phyloP scores from a whole-genome alignment of 2,888 invertebrate genomes.

The Sisyra nigra region DNA sequence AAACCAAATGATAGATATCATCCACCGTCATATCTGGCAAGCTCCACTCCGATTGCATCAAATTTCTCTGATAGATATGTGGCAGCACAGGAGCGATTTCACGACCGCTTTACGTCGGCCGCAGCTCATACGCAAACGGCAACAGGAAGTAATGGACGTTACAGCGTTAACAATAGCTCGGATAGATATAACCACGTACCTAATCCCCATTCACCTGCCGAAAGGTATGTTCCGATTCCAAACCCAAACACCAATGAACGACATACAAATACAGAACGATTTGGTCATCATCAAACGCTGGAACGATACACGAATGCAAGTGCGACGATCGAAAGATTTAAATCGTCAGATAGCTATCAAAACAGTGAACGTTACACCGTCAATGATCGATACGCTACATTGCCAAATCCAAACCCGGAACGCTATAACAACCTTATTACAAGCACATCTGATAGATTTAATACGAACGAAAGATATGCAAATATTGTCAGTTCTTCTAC shows the following conservation, averaged over 20 bases:
- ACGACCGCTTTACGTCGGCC: neutral
- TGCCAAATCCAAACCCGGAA: slow-evolving; percentile 7
- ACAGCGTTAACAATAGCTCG: neutral
- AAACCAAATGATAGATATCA: too few species aligned
- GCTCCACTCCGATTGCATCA: slow-evolving; percentile 22
- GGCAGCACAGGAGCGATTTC: neutral
- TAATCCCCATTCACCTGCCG: slow-evolving; percentile 12
- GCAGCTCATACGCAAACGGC: neutral
- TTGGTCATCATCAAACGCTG: slow-evolving; percentile 13
- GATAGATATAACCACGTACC: neutral
- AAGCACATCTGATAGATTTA: neutral
- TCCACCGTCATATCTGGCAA: slow-evolving; percentile 17
- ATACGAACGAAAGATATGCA: neutral
- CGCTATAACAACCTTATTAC: neutral
- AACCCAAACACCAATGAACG: neutral
- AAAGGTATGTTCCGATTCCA: slow-evolving; percentile 11
- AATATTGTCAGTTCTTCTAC: too few species aligned
- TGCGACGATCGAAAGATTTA: neutral
- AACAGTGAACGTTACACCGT: slow-evolving; percentile 12
- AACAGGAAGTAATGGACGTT: too few species aligned
- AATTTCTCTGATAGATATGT: neutral
- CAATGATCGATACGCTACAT: slow-evolving; percentile 14
- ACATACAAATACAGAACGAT: slow-evolving; percentile 2
- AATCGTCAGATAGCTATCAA: too few species aligned
- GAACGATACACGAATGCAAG: slow-evolving; percentile 13